A percentile compares a stretch with the other conserved stretches of the same genome.
Conservation (phyloP, 2,888 invertebrate species). For the Axea sp. region DNA sequence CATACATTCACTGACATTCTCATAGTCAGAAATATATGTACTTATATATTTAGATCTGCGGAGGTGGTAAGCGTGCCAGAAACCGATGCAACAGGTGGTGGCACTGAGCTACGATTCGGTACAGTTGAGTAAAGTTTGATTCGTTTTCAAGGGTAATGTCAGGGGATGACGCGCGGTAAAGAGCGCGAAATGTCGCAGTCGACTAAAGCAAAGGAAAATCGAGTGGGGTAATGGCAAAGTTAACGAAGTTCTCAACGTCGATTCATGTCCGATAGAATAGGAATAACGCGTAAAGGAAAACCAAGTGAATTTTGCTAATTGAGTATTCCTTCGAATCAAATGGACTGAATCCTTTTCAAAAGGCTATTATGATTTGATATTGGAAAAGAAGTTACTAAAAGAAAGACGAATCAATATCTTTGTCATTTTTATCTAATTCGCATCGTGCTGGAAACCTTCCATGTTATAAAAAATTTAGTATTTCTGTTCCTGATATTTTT, state of each 20-base stretch:
- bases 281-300: slow-evolving; percentile 59
- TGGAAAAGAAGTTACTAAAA: too few species aligned
- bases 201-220: slow-evolving; percentile 38
- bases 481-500: too few species aligned
- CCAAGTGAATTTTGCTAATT: too few species aligned
- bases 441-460: too few species aligned
- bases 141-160: slow-evolving; percentile 64
- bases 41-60: slow-evolving; percentile 38
- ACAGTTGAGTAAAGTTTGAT: slow-evolving; percentile 66
- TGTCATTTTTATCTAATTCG: too few species aligned
- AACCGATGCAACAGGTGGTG: slow-evolving; percentile 78
- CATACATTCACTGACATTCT: too few species aligned
- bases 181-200: slow-evolving; percentile 34
- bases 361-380: too few species aligned
- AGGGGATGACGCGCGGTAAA: slow-evolving; percentile 53
- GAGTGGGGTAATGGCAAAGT: slow-evolving; percentile 51
- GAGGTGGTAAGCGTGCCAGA: slow-evolving; percentile 74
- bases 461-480: too few species aligned
- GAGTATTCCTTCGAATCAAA: too few species aligned
- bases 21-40: slow-evolving; percentile 19
- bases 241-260: slow-evolving; percentile 56
- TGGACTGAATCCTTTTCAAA: too few species aligned
- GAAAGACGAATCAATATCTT: too few species aligned
- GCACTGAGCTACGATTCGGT: slow-evolving; percentile 68
- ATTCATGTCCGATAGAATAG: slow-evolving; percentile 56